Evolutionary conservation across 64 coral and sea anemone genomes (phyloP).

Genomic region (Anthopleura sola): DNA sequence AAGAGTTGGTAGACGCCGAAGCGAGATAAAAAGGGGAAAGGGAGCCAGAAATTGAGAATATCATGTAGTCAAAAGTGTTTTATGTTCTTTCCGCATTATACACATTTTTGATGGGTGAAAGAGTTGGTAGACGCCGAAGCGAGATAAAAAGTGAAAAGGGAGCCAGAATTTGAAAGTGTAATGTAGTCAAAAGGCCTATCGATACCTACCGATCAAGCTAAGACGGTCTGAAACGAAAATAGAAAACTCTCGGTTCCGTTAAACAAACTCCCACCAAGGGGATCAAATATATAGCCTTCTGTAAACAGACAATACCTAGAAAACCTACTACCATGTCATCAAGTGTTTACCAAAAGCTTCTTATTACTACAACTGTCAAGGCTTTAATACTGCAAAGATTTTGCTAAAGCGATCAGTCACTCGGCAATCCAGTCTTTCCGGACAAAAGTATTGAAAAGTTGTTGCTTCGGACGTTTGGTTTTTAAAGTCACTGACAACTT

Average conservation of each 20-base stretch:
- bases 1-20: too few species aligned
- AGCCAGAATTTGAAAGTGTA: too few species aligned
- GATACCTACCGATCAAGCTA: not conserved
- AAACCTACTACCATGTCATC: not conserved
- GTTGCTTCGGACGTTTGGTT: not conserved
- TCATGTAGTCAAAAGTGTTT: too few species aligned
- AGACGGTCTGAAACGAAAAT: not conserved
- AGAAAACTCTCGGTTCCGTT: not conserved
- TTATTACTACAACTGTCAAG: not conserved
- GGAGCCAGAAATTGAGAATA: too few species aligned
- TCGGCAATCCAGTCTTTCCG: slow-evolving; percentile 3
- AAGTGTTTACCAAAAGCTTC: not conserved
- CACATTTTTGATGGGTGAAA: too few species aligned
- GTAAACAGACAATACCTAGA: not conserved
- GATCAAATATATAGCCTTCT: not conserved
- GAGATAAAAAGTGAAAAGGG: too few species aligned
- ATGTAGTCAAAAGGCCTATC: too few species aligned
- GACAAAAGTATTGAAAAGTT: not conserved
- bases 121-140: too few species aligned
- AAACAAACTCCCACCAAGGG: not conserved
- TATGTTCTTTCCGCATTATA: too few species aligned
- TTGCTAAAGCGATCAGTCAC: not conserved
- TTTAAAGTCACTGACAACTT: not conserved
- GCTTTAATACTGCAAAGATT: not conserved
- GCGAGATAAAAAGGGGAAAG: too few species aligned